Conservation (phyloP, 2,797 vertebrate genomes). For the Pachyuromys duprasi region DNA sequence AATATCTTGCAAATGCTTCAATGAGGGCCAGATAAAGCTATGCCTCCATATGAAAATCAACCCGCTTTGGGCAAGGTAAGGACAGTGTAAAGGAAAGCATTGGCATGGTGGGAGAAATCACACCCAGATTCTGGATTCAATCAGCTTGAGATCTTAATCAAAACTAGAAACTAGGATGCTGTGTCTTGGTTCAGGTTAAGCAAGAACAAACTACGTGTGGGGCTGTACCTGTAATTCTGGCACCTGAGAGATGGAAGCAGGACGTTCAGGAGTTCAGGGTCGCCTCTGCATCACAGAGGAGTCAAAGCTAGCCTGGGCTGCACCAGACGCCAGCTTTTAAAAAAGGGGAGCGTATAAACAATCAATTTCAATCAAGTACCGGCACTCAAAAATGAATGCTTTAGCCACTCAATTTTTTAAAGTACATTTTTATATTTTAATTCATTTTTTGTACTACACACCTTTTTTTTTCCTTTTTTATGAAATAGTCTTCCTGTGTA, state of each 20-base stretch:
- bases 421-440: background rate
- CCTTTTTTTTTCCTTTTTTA: background rate
- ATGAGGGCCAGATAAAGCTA: background rate
- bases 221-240: background rate
- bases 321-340: background rate
- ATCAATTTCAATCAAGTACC: constrained; percentile 1
- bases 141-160: background rate
- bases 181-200: background rate
- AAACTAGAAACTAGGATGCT: background rate
- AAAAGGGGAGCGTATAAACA: background rate
- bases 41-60: constrained; percentile 29
- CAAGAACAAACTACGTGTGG: background rate
- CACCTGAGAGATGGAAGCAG: background rate
- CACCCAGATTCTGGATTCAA: background rate
- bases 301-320: background rate
- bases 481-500: background rate
- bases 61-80: background rate
- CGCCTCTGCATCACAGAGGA: background rate
- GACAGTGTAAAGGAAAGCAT: background rate
- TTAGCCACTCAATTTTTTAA: constrained; percentile 17
- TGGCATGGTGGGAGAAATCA: background rate
- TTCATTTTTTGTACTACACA: background rate
- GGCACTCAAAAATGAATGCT: background rate
- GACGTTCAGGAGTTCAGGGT: background rate
- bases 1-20: background rate